Evolutionary conservation across 2,797 vertebrate species (phyloP), one percentile per base, ranked within the genome.

Genomic region (Ctenosaura bakeri): DNA sequence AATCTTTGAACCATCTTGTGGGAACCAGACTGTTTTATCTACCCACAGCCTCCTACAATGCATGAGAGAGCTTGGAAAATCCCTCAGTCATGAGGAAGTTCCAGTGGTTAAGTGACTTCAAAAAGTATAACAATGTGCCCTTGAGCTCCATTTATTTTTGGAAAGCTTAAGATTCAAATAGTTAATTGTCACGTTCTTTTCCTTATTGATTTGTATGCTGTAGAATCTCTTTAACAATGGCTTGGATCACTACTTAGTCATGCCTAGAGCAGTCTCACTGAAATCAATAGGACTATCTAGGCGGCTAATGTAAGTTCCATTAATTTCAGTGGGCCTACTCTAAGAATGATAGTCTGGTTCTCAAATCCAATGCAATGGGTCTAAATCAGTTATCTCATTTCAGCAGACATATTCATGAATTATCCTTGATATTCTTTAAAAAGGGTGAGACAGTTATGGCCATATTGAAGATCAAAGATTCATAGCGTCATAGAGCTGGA

Each of bases 41-140:
- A 38, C n/a, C 35, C 26, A 66, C 50, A 16, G 10, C 13, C 22
- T 74, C 32, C 18, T 22, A 50, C 38, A 38, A 50, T 83, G 24
- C 20, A 35, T 50, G 13, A 73, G 46, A 64, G 64, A 69, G 38
- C 59, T 42, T 83, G 80, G 85, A 42, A 90, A 90, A 83, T 83
- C 85, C 89, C 71, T 56, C 50, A 20, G 2, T 83, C 46, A 83
- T 24, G n/a, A 90, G 85, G 79, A 90, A 90, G 89, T 83, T 62
- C 46, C 9, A 12, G 1, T 66, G 6, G 38, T 71, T 69, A 85
- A 69, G 56, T 87, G 13, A 83, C 32, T 83, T 87, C 24, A 78
- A 29, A 86, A 78, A 35, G 54, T 62, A 35, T 42, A 74, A 62
- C 56, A 64, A 82, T 54, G 83, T 29, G 26, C 38, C 54, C 24